These are phyloP conservation scores for Hippasteria phrygiana DNA, from an alignment of 53 echinoderm and acorn worm genomes.

Conservation along the genomic window DNA sequence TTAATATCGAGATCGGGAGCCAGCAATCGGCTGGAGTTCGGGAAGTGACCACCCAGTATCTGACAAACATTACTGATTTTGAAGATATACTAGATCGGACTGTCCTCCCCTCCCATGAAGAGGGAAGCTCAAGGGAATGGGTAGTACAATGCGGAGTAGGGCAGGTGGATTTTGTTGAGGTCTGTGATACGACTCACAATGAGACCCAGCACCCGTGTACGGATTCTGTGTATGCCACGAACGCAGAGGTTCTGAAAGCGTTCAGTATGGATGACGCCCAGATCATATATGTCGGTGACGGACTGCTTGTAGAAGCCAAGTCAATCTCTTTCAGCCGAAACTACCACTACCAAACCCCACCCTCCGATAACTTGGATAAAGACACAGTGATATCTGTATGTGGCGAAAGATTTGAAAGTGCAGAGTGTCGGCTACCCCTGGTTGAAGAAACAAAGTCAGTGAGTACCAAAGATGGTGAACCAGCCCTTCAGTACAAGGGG, in stretches of 20 bases:
- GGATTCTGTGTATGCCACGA: not conserved
- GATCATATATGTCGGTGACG: conserved; percentile 16
- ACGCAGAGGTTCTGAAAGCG: not conserved
- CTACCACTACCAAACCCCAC: conserved; percentile 15
- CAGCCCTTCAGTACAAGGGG: not conserved
- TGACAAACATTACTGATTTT: conserved; percentile 14
- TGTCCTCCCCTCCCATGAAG: not conserved
- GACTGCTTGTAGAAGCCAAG: conserved; percentile 10
- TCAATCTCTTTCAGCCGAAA: not conserved
- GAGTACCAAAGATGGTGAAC: not conserved
- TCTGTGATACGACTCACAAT: not conserved
- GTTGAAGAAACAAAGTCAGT: not conserved
- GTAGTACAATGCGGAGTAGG: not conserved
- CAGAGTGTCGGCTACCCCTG: not conserved
- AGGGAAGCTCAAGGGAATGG: not conserved
- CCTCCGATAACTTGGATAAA: not conserved
- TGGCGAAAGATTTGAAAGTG: not conserved
- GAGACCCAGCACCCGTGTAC: not conserved
- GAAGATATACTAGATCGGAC: conserved; percentile 20
- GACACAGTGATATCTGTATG: not conserved
- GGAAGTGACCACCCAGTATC: not conserved
- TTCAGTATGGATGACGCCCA: conserved; percentile 19
- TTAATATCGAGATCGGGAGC: not conserved
- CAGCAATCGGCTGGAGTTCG: not conserved
- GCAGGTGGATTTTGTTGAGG: conserved; percentile 18